Conservation (phyloP, 2,797 vertebrate species). For the Hylomyscus alleni region DNA sequence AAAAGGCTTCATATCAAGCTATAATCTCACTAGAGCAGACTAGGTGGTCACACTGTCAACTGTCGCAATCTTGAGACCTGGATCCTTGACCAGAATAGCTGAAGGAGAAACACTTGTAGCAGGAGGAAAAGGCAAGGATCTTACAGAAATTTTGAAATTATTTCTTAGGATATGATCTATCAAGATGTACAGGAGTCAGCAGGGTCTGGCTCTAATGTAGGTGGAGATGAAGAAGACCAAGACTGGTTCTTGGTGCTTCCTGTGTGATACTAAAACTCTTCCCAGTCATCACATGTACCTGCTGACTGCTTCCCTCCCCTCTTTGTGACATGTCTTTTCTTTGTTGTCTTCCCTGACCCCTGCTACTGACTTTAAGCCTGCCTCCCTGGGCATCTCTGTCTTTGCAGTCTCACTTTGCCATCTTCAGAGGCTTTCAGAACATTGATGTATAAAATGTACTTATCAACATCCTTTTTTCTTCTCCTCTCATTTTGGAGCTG, state of each 20-base stretch:
- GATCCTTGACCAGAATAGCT: background rate
- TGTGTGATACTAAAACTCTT: background rate
- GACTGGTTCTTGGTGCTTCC: background rate
- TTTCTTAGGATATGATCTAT: background rate
- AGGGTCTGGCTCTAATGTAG: background rate
- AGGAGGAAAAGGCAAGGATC: background rate
- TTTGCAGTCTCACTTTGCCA: background rate
- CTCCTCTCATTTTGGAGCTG: background rate
- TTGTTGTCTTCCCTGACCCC: slow-evolving; percentile 4
- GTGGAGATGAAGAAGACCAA: background rate
- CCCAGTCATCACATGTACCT: no score
- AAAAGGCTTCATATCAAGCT: slow-evolving; percentile 61
- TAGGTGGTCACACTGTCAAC: background rate
- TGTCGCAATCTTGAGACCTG: background rate
- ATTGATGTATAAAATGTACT: background rate
- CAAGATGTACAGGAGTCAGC: background rate
- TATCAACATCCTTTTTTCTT: background rate
- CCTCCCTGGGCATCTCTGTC: background rate
- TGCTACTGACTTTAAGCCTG: slow-evolving; percentile 14
- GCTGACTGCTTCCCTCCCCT: background rate
- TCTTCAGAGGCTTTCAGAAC: background rate
- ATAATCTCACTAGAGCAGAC: background rate
- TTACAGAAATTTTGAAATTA: background rate
- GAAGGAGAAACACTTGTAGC: background rate
- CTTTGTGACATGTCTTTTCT: slow-evolving; percentile 73